Evolutionary conservation across 64 coral and sea anemone species (phyloP).

Genomic region (Dendronephthya gigantea): DNA sequence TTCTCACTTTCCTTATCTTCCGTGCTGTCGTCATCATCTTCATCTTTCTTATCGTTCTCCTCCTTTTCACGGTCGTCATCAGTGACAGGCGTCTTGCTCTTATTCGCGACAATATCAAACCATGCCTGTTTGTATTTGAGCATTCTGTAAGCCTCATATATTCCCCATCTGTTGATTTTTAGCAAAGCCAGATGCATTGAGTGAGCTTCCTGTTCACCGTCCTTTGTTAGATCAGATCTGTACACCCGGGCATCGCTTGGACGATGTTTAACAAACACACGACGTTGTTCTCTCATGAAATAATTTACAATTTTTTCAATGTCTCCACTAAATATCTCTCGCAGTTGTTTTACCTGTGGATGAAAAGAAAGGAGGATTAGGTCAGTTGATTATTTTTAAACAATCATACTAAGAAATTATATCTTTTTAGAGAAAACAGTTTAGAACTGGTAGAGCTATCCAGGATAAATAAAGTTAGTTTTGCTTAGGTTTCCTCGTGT

Average conservation of each 20-base stretch:
- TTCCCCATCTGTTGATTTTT: slow-evolving; percentile 75
- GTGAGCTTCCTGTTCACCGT: background rate
- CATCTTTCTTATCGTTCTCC: slow-evolving; percentile 20
- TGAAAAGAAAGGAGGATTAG: background rate
- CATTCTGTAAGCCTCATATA: slow-evolving; percentile 77
- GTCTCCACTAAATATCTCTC: slow-evolving; percentile 36
- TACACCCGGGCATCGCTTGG: background rate
- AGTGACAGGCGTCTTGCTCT: background rate
- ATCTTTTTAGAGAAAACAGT: too few relatives aligned
- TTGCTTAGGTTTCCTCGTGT: too few relatives aligned
- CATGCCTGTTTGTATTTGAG: slow-evolving; percentile 56
- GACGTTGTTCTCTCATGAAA: slow-evolving; percentile 66
- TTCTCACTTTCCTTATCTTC: slow-evolving; percentile 12
- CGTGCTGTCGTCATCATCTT: slow-evolving; percentile 28
- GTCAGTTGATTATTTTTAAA: background rate
- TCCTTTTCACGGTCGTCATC: slow-evolving; percentile 33
- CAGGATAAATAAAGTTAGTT: too few relatives aligned
- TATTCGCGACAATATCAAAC: slow-evolving; percentile 58
- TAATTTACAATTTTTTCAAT: slow-evolving; percentile 73
- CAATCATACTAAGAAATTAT: too few relatives aligned
- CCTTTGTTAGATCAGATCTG: background rate
- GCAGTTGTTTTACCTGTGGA: slow-evolving; percentile 55
- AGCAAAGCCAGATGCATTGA: slow-evolving; percentile 61
- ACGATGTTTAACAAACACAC: slow-evolving; percentile 61
- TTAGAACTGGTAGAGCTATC: too few relatives aligned